These are phyloP conservation scores for Peromyscus maniculatus DNA, from an alignment of 2,113 vertebrate species.

Conservation along the genomic window DNA sequence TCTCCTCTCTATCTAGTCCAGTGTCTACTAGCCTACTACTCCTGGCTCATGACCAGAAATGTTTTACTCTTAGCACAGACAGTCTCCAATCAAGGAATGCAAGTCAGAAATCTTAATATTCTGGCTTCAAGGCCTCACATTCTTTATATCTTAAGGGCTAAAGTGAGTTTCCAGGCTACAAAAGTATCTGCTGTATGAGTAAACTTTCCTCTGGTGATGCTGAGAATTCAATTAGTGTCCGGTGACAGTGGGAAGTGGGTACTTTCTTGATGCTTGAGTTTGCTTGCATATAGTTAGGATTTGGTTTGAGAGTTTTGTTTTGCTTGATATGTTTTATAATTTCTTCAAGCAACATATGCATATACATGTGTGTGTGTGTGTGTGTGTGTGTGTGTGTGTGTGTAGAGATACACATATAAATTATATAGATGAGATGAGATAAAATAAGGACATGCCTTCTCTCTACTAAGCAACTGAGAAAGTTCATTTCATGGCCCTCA, in stretches of 20 bases:
- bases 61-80: neutral
- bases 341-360: neutral
- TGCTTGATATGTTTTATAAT: slow-evolving; percentile 3
- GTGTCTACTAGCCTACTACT: neutral
- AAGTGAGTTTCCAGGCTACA: slow-evolving; percentile 27
- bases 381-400: neutral
- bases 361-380: too few species aligned
- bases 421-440: neutral
- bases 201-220: neutral
- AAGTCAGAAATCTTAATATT: slow-evolving; percentile 44
- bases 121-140: neutral
- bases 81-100: neutral
- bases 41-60: neutral
- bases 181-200: slow-evolving; percentile 29
- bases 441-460: neutral
- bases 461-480: slow-evolving; percentile 22
- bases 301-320: slow-evolving; percentile 6
- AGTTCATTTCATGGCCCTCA: slow-evolving; percentile 37
- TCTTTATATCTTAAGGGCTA: slow-evolving; percentile 32
- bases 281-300: neutral
- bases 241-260: neutral
- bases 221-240: slow-evolving; percentile 60
- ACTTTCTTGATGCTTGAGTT: slow-evolving; percentile 27
- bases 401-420: neutral
- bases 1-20: neutral